Conservation (phyloP, 2,888 invertebrate genomes). For the Platynereis dumerilii region DNA sequence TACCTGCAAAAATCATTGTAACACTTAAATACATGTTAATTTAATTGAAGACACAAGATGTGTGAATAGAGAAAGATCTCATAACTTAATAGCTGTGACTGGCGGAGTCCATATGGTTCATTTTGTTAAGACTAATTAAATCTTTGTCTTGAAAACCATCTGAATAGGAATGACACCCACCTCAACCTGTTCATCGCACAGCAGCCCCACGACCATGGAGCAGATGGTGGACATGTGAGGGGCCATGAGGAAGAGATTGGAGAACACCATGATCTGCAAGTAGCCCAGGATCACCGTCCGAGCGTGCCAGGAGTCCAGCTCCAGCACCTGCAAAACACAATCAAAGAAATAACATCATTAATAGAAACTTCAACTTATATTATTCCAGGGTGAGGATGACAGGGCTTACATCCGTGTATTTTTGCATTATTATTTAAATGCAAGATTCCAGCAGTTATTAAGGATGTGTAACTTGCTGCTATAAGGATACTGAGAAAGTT, state of each 20-base stretch:
- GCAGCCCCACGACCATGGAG: conserved; percentile 68
- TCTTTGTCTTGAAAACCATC: too few relatives aligned
- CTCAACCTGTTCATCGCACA: conserved; percentile 62
- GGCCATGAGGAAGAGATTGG: conserved; percentile 66
- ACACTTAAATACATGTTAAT: too few relatives aligned
- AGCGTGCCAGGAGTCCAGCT: conserved; percentile 65
- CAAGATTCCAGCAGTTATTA: too few relatives aligned
- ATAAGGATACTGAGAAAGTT: too few relatives aligned
- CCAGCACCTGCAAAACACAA: conserved; percentile 45
- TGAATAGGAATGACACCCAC: conserved; percentile 41
- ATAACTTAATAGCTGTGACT: too few relatives aligned
- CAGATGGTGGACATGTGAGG: conserved; percentile 49
- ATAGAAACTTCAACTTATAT: too few relatives aligned
- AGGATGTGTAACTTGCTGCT: too few relatives aligned
- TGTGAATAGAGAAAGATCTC: too few relatives aligned
- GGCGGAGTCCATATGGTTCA: too few relatives aligned
- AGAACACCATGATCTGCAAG: conserved; percentile 67
- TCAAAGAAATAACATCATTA: background rate
- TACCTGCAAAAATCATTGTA: conserved; percentile 69
- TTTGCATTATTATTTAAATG: too few relatives aligned
- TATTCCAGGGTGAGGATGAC: background rate
- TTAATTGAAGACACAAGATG: too few relatives aligned
- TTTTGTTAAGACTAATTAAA: too few relatives aligned
- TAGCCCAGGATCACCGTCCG: conserved; percentile 65
- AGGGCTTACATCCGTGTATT: background rate